Percentiles rank a stretch among this genome's conserved stretches.
phyloP scores from a whole-genome alignment of 2,113 vertebrate genomes.

The Anas platyrhynchos region DNA sequence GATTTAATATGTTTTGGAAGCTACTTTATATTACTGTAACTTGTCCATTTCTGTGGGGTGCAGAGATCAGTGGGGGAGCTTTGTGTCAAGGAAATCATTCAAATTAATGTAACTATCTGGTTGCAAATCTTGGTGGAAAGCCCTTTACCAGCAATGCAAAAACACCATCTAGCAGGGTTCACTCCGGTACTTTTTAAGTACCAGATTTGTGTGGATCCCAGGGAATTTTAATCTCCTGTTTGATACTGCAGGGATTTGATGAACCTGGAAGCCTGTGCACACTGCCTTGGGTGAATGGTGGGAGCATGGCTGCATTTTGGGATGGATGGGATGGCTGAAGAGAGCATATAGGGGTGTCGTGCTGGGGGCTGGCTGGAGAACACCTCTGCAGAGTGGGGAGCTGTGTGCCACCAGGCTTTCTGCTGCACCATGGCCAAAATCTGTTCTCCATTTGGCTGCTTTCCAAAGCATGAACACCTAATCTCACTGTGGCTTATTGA shows the following conservation, averaged over 20 bases:
- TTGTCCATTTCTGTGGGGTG: background rate
- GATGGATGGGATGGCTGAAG: background rate
- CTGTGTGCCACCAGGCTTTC: background rate
- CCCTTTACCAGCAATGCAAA: background rate
- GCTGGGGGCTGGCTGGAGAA: background rate
- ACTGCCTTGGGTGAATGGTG: fast-evolving
- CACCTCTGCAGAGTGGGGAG: background rate
- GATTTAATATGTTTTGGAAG: slow-evolving; percentile 26
- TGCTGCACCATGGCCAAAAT: background rate
- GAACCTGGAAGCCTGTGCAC: background rate
- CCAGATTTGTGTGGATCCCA: background rate
- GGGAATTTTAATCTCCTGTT: slow-evolving; percentile 37
- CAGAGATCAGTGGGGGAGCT: background rate
- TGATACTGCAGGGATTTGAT: background rate
- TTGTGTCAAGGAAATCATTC: background rate
- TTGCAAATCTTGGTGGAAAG: background rate
- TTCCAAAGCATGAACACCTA: background rate
- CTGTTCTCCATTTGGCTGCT: background rate
- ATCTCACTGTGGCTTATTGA: background rate
- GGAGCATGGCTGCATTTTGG: background rate
- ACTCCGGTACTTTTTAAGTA: background rate
- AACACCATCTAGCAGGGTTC: background rate
- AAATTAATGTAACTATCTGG: background rate
- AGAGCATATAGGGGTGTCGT: background rate
- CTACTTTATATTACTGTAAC: background rate